A percentile compares a stretch with the other conserved stretches of the same genome.
Evolutionary conservation across 92 coral and sea anemone genomes (phyloP).

Genomic region (Umimayanthus kanabou): DNA sequence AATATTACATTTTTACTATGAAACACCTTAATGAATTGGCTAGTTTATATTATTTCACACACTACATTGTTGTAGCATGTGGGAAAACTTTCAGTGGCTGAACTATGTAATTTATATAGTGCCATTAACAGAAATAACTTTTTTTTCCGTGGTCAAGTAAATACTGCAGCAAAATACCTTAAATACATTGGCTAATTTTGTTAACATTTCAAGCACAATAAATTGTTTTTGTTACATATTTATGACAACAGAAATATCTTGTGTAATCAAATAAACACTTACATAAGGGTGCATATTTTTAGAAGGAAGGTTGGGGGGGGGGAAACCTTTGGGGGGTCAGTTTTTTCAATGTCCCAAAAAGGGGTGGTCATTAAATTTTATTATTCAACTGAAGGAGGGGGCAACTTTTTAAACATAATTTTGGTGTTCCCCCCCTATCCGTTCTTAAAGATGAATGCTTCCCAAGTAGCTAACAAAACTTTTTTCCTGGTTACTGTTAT

Average conservation of each 20-base stretch:
- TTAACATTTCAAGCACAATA: slow-evolving; percentile 19
- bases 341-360: background rate
- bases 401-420: slow-evolving; percentile 3
- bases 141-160: slow-evolving; percentile 16
- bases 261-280: background rate
- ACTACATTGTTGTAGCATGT: slow-evolving; percentile 27
- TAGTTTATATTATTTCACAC: slow-evolving; percentile 7
- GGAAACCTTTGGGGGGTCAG: slow-evolving; percentile 22
- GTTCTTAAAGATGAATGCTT: too few species aligned
- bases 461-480: too few species aligned
- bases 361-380: background rate
- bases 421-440: background rate
- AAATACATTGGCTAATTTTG: slow-evolving; percentile 12
- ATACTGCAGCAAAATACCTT: slow-evolving; percentile 21
- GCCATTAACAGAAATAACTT: background rate
- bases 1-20: slow-evolving; percentile 3
- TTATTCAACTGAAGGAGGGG: slow-evolving; percentile 11
- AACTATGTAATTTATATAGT: slow-evolving; percentile 19
- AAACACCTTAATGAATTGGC: slow-evolving; percentile 3
- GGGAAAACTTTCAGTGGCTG: slow-evolving; percentile 18
- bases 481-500: too few species aligned
- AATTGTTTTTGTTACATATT: slow-evolving; percentile 17
- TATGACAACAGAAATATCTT: slow-evolving; percentile 3
- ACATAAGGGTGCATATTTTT: slow-evolving; percentile 11
- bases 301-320: slow-evolving; percentile 11